These are phyloP conservation scores for Tachycineta bicolor DNA, from an alignment of 2,113 vertebrate species.

Conservation along the genomic window DNA sequence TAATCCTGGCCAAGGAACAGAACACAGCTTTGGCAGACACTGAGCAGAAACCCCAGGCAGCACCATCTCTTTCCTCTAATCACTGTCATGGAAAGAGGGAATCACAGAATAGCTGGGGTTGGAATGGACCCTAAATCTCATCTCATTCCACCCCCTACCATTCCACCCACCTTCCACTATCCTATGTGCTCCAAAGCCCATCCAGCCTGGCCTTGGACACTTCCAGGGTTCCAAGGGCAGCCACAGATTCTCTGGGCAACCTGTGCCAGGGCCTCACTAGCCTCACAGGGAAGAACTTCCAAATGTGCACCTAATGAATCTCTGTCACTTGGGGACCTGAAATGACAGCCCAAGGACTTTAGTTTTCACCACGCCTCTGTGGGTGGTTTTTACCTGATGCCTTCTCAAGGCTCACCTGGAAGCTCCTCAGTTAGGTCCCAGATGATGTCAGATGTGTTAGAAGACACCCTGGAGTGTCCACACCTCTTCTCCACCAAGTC, in stretches of 20 bases:
- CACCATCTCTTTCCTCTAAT: background rate
- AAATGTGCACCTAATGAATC: background rate
- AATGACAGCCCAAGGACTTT: background rate
- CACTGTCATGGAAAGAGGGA: background rate
- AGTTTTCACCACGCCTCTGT: background rate
- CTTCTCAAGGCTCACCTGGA: background rate
- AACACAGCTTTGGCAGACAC: background rate
- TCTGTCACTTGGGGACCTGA: background rate
- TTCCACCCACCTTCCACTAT: background rate
- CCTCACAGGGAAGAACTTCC: background rate
- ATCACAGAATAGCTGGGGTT: background rate
- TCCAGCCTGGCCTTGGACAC: background rate
- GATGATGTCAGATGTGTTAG: accelerated
- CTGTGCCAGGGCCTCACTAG: accelerated
- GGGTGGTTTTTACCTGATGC: background rate
- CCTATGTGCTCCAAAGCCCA: accelerated
- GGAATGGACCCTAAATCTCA: background rate
- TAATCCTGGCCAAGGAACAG: background rate
- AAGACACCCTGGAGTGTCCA: background rate
- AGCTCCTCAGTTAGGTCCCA: background rate
- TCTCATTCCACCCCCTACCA: accelerated
- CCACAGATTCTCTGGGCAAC: background rate
- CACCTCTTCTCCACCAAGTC: background rate
- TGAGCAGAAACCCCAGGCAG: background rate
- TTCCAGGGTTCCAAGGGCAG: background rate